These are phyloP conservation scores for Origma solitaria DNA, from an alignment of 2,113 vertebrate species.

Conservation along the genomic window DNA sequence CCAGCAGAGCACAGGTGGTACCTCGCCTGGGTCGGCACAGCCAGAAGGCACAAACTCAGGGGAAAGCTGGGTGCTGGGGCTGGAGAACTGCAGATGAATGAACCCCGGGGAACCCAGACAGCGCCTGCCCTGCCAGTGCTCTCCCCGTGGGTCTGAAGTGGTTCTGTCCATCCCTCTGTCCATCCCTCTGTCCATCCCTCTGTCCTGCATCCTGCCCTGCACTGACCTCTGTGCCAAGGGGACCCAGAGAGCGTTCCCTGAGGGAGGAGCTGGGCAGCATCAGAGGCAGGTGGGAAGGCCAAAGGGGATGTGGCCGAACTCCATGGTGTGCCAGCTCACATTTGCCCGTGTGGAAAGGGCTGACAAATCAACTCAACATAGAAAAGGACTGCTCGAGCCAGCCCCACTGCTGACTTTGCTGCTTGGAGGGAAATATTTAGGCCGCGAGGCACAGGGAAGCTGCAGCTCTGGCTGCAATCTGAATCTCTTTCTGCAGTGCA, in stretches of 20 bases:
- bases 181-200: background rate
- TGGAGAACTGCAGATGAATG: fast-evolving
- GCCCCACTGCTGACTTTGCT: background rate
- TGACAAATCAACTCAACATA: background rate
- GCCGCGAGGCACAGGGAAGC: background rate
- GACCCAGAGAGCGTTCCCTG: background rate
- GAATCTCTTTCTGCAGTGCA: background rate
- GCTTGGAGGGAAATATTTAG: background rate
- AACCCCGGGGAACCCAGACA: fast-evolving
- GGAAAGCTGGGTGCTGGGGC: background rate
- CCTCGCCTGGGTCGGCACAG: conserved; percentile 71
- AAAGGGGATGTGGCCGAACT: background rate
- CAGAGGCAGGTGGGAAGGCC: background rate
- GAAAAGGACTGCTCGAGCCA: background rate
- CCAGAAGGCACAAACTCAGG: background rate
- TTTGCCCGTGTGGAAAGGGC: background rate
- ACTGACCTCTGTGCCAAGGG: background rate
- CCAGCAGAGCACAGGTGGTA: conserved; percentile 85
- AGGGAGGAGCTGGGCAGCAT: background rate
- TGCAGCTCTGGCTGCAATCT: background rate
- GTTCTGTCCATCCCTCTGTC: fast-evolving
- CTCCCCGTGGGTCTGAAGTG: background rate
- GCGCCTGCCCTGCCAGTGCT: background rate
- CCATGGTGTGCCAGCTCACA: background rate
- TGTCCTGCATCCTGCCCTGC: background rate